Evolutionary conservation across 2,888 invertebrate species (phyloP).

Genomic region (Scaptomyza polygonia): DNA sequence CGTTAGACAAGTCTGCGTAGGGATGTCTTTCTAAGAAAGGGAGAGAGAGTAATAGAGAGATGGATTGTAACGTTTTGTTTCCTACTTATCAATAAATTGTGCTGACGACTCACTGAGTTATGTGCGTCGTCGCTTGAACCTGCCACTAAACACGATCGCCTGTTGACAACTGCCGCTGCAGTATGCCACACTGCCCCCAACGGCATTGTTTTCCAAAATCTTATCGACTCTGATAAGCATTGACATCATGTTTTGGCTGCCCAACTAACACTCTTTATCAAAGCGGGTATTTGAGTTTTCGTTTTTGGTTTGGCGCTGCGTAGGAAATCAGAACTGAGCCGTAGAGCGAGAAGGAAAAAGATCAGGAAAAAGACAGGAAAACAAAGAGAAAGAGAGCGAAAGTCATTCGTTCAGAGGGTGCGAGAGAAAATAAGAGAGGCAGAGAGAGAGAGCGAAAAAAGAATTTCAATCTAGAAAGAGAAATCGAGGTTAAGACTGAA

Average conservation of each 20-base stretch:
- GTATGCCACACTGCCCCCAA: too few species aligned
- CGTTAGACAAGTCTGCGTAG: not conserved
- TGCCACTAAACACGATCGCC: constrained; percentile 33
- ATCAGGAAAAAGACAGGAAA: too few species aligned
- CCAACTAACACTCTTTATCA: constrained; percentile 1
- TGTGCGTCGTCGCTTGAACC: constrained; percentile 32
- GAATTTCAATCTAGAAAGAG: too few species aligned
- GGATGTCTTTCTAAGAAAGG: not conserved
- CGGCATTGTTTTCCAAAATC: not conserved
- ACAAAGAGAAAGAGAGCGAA: not conserved
- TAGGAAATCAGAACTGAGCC: not conserved
- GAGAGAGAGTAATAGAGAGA: not conserved
- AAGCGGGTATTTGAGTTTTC: not conserved
- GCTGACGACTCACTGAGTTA: constrained; percentile 50
- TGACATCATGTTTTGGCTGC: not conserved
- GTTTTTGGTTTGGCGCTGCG: not conserved
- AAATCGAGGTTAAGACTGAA: too few species aligned
- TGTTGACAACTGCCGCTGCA: constrained; percentile 48
- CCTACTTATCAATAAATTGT: constrained; percentile 38
- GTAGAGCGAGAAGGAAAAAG: not conserved
- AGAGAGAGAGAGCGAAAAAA: too few species aligned
- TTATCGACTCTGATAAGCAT: constrained; percentile 42
- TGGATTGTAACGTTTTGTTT: not conserved
- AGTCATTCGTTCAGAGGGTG: not conserved
- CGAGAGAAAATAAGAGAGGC: not conserved